phyloP scores from a whole-genome alignment of 2,888 invertebrate species.

The Tribolium freemani region DNA sequence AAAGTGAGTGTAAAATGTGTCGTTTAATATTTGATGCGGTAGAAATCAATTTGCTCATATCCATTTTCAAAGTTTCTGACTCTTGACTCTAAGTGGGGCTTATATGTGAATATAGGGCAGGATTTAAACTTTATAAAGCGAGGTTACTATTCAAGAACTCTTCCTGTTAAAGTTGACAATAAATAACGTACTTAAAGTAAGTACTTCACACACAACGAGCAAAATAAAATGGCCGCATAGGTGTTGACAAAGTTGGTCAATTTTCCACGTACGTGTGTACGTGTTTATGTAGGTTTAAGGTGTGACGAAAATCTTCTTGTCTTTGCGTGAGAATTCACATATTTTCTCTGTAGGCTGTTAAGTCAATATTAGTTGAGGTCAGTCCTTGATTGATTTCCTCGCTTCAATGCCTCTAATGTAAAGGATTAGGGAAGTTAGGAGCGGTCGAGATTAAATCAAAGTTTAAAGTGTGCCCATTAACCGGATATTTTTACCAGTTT shows the following conservation, averaged over 20 bases:
- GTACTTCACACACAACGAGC: not conserved
- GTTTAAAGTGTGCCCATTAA: not conserved
- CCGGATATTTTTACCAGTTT: not conserved
- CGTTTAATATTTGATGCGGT: not conserved
- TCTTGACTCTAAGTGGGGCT: conserved; percentile 11
- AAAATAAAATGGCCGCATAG: conserved; percentile 4
- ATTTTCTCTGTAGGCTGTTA: not conserved
- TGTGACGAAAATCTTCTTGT: not conserved
- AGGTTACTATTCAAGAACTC: conserved; percentile 16
- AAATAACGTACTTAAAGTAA: not conserved
- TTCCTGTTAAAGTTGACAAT: conserved; percentile 5
- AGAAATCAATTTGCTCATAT: conserved; percentile 21
- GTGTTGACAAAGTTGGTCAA: not conserved
- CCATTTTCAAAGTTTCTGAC: conserved; percentile 2
- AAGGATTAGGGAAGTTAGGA: not conserved
- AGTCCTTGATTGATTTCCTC: not conserved
- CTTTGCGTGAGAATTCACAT: not conserved
- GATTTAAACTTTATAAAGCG: conserved; percentile 23
- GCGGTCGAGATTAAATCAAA: not conserved
- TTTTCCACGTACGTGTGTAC: not conserved
- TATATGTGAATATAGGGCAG: conserved; percentile 14
- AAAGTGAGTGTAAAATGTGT: not conserved
- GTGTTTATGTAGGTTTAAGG: not conserved
- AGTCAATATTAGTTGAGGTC: not conserved
- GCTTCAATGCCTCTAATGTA: not conserved